These are phyloP conservation scores for Stenodema calcarata DNA, from an alignment of 2,888 invertebrate species.

Conservation along the genomic window DNA sequence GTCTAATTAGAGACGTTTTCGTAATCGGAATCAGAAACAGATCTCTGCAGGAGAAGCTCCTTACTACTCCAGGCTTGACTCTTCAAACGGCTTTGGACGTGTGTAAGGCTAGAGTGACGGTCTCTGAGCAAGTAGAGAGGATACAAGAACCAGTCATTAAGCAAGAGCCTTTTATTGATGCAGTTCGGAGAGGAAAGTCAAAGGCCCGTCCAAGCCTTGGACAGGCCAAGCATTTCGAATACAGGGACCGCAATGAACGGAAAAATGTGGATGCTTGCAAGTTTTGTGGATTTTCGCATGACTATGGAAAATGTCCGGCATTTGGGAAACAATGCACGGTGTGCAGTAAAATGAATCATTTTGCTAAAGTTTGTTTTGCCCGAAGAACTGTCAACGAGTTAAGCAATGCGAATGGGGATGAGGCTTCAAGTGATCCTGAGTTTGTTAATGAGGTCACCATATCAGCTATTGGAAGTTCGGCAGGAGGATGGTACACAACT, in stretches of 20 bases:
- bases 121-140: not conserved
- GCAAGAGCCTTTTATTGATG: not conserved
- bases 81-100: not conserved
- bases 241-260: not conserved
- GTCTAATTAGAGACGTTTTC: constrained; percentile 23
- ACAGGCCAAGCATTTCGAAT: not conserved
- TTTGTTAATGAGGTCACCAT: not conserved
- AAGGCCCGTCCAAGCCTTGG: not conserved
- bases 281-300: constrained; percentile 24
- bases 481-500: constrained; percentile 1
- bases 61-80: not conserved
- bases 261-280: not conserved
- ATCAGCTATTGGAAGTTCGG: not conserved
- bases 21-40: constrained; percentile 23
- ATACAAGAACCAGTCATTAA: not conserved
- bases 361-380: not conserved
- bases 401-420: not conserved
- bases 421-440: not conserved
- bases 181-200: not conserved
- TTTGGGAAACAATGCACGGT: not conserved
- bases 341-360: not conserved
- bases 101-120: not conserved
- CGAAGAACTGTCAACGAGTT: not conserved
- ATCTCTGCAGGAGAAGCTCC: not conserved
- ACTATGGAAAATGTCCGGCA: not conserved